Evolutionary conservation across 92 coral and sea anemone genomes (phyloP).

Genomic region (Phenganax subtilis): DNA sequence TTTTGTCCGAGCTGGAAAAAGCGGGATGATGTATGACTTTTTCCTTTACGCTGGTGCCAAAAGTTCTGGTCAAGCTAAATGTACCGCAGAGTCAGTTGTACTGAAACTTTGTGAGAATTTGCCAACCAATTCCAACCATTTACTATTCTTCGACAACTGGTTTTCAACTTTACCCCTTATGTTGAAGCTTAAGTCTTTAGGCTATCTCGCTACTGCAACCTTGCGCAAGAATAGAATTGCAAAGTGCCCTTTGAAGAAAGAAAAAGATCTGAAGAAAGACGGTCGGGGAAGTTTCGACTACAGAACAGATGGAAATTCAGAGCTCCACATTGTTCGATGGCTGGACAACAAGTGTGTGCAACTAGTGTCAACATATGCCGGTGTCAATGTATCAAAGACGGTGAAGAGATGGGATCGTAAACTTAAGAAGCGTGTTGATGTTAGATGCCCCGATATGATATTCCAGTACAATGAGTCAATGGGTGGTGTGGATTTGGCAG

Average conservation of each 20-base stretch:
- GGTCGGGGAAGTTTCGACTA: not conserved
- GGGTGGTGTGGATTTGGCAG: not conserved
- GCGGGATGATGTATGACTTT: not conserved
- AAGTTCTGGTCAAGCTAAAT: not conserved
- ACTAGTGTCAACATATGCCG: not conserved
- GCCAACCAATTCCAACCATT: conserved; percentile 10
- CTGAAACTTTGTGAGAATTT: conserved; percentile 3
- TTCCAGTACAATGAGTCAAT: conserved; percentile 1
- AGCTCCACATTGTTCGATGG: not conserved
- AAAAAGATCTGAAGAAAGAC: not conserved
- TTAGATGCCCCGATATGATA: not conserved
- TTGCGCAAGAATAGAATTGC: not conserved
- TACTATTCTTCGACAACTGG: no score
- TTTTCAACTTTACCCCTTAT: not conserved
- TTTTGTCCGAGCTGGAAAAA: not conserved
- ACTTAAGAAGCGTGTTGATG: not conserved
- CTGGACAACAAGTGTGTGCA: not conserved
- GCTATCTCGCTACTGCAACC: not conserved
- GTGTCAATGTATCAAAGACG: not conserved
- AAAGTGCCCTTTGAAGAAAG: not conserved
- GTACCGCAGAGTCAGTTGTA: not conserved
- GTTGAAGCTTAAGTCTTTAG: not conserved
- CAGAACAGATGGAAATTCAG: not conserved
- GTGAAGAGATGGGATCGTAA: not conserved
- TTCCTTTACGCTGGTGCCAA: not conserved